Percentiles rank a stretch among this genome's conserved stretches.
phyloP scores from a whole-genome alignment of 2,888 invertebrate genomes.

The Heterodera filipjevi region DNA sequence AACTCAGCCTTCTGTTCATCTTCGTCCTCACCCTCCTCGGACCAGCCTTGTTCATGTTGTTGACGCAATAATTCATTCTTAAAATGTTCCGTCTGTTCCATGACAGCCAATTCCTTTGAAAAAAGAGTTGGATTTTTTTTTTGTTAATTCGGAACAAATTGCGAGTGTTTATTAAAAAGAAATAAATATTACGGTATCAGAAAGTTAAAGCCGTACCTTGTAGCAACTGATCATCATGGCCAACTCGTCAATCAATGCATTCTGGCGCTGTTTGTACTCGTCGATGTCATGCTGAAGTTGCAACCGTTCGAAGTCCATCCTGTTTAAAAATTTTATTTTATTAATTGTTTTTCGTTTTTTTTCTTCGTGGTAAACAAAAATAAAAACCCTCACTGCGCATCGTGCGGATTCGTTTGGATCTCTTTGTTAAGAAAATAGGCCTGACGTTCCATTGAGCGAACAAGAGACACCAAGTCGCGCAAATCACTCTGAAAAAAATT shows the following conservation, averaged over 20 bases:
- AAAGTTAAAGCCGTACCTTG: constrained; percentile 58
- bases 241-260: constrained; percentile 86
- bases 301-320: constrained; percentile 33
- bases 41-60: constrained; percentile 12
- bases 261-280: constrained; percentile 72
- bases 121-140: too few species aligned
- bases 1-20: constrained; percentile 35
- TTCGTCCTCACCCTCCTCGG: constrained; percentile 18
- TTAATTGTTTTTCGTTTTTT: neutral
- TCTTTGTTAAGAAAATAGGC: constrained; percentile 44
- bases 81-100: constrained; percentile 17
- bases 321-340: constrained; percentile 24
- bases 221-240: constrained; percentile 83
- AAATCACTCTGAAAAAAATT: constrained; percentile 47
- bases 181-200: too few species aligned
- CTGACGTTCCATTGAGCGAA: constrained; percentile 78
- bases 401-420: constrained; percentile 31
- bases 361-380: neutral
- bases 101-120: constrained; percentile 3
- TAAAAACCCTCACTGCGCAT: constrained; percentile 28
- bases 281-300: constrained; percentile 62
- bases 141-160: too few species aligned
- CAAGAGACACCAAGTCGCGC: constrained; percentile 75
- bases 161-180: too few species aligned
- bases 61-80: constrained; percentile 15